phyloP scores from a whole-genome alignment of 2,113 vertebrate genomes.

The Aleadryas rufinucha region DNA sequence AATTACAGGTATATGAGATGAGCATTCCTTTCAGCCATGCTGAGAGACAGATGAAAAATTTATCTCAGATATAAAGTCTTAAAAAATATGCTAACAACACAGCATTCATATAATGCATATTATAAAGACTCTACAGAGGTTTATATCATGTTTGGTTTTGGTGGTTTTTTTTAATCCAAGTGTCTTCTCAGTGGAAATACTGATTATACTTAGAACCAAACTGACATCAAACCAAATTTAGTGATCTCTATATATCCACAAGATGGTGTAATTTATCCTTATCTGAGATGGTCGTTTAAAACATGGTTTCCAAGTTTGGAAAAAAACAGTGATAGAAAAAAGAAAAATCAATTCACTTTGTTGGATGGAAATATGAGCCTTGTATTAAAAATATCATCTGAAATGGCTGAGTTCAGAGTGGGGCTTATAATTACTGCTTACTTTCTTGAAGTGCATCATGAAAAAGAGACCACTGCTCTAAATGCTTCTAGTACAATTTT shows the following conservation, averaged over 20 bases:
- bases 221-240: background rate
- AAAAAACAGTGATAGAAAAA: background rate
- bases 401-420: background rate
- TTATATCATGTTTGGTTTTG: background rate
- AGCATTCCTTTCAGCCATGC: background rate
- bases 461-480: background rate
- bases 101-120: background rate
- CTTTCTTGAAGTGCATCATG: background rate
- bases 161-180: background rate
- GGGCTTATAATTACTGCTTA: background rate
- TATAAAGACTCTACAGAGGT: background rate
- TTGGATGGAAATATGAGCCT: background rate
- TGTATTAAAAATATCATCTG: background rate
- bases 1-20: background rate
- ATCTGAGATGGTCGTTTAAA: conserved; percentile 38
- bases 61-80: background rate
- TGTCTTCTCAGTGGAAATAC: background rate
- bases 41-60: background rate
- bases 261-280: conserved; percentile 70
- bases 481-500: background rate
- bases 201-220: background rate
- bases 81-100: background rate
- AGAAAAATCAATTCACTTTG: background rate
- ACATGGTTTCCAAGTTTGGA: background rate
- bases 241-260: conserved; percentile 52